These are phyloP conservation scores for Trissoscelio sp. DNA, from an alignment of 2,888 invertebrate species.

Conservation along the genomic window DNA sequence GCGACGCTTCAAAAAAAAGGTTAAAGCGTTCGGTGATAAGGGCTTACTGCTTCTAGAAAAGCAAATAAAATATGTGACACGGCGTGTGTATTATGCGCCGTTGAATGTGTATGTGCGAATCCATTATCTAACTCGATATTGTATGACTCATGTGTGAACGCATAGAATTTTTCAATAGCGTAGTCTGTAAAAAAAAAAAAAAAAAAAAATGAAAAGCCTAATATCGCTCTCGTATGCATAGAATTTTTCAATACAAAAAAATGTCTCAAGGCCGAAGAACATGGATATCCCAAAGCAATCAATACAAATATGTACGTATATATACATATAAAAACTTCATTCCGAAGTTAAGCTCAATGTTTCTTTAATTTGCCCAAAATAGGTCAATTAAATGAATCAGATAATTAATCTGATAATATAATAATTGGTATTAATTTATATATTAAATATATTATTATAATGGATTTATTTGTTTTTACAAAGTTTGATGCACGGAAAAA, in stretches of 20 bases:
- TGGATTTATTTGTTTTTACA: background rate
- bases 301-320: conserved; percentile 43
- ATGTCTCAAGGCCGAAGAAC: conserved; percentile 44
- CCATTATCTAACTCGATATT: conserved; percentile 69
- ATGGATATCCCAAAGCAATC: conserved; percentile 52
- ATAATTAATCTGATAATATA: no score
- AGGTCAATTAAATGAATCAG: no score
- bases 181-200: no score
- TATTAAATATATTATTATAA: no score
- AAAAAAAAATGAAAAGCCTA: conserved; percentile 64
- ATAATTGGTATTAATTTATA: no score
- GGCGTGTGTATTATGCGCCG: conserved; percentile 52
- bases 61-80: conserved; percentile 68
- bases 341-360: background rate
- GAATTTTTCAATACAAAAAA: conserved; percentile 72
- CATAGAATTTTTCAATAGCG: conserved; percentile 69
- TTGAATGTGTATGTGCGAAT: conserved; percentile 63
- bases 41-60: conserved; percentile 62
- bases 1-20: conserved; percentile 59
- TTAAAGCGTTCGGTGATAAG: conserved; percentile 61
- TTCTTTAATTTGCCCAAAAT: no score
- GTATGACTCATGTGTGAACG: conserved; percentile 66
- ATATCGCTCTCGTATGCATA: conserved; percentile 73
- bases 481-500: no score
- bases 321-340: conserved; percentile 5